phyloP scores from a whole-genome alignment of 1,140 invertebrate species.

The Delia radicum region DNA sequence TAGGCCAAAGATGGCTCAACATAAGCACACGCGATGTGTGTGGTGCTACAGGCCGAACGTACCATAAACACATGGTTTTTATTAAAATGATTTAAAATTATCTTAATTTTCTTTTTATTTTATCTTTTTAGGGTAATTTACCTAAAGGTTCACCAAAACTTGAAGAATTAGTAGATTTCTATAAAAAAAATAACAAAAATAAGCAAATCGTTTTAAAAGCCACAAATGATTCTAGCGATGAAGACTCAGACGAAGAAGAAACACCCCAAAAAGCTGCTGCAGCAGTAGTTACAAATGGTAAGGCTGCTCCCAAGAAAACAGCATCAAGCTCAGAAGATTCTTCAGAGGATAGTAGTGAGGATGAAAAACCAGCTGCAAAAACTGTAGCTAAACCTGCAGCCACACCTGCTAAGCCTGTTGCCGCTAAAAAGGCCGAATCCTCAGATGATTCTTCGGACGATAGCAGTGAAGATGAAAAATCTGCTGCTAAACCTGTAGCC shows the following conservation, averaged over 20 bases:
- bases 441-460: conserved; percentile 32
- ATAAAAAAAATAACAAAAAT: conserved; percentile 60
- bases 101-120: conserved; percentile 13
- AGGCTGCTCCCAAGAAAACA: conserved; percentile 22
- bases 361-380: conserved; percentile 28
- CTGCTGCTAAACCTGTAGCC: conserved; percentile 36
- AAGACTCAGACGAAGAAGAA: conserved; percentile 25
- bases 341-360: conserved; percentile 41
- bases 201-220: conserved; percentile 38
- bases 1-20: not conserved
- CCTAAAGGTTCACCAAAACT: conserved; percentile 60
- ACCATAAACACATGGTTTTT: not conserved
- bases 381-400: conserved; percentile 3
- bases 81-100: not conserved
- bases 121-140: conserved; percentile 52
- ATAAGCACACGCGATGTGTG: not conserved
- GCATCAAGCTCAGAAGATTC: conserved; percentile 32
- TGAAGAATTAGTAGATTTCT: conserved; percentile 57
- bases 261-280: conserved; percentile 20
- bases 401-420: conserved; percentile 27
- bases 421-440: not conserved
- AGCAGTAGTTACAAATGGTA: not conserved
- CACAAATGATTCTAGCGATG: conserved; percentile 24
- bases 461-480: conserved; percentile 37
- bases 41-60: not conserved